Conservation (phyloP, 2,113 vertebrate genomes). For the Onychostruthus taczanowskii region DNA sequence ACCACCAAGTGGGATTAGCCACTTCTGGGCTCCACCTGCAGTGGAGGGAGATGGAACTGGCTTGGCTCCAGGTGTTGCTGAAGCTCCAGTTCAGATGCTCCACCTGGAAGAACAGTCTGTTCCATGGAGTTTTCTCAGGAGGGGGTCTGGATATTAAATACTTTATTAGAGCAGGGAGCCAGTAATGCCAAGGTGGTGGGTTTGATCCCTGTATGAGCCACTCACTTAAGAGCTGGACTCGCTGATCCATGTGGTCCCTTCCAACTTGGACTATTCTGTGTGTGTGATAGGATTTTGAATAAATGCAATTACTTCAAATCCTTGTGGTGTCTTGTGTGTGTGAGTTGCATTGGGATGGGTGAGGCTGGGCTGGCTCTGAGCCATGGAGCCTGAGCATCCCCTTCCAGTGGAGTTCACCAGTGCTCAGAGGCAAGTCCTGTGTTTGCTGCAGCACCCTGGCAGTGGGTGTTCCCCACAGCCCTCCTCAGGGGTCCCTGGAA, state of each 20-base stretch:
- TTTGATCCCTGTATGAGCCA: not conserved
- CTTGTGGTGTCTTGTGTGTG: not conserved
- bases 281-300: not conserved
- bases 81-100: rapidly evolving
- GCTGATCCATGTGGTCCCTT: not conserved
- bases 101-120: rapidly evolving
- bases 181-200: not conserved
- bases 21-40: rapidly evolving
- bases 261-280: not conserved
- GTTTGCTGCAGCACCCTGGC: rapidly evolving
- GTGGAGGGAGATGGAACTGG: rapidly evolving
- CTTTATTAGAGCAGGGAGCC: not conserved
- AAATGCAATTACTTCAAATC: not conserved
- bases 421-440: rapidly evolving
- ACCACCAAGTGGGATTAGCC: not conserved
- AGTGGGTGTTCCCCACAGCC: rapidly evolving
- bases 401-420: not conserved
- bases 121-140: not conserved
- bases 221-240: not conserved
- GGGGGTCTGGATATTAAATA: not conserved
- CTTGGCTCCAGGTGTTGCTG: not conserved
- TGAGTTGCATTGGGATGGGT: rapidly evolving
- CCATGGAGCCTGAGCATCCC: no score
- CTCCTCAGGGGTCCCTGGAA: not conserved
- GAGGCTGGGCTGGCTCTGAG: not conserved